Percentiles rank a stretch among this genome's conserved stretches.
These are phyloP conservation scores for Deilephila elpenor DNA, from an alignment of 2,888 invertebrate genomes.

Conservation along the genomic window DNA sequence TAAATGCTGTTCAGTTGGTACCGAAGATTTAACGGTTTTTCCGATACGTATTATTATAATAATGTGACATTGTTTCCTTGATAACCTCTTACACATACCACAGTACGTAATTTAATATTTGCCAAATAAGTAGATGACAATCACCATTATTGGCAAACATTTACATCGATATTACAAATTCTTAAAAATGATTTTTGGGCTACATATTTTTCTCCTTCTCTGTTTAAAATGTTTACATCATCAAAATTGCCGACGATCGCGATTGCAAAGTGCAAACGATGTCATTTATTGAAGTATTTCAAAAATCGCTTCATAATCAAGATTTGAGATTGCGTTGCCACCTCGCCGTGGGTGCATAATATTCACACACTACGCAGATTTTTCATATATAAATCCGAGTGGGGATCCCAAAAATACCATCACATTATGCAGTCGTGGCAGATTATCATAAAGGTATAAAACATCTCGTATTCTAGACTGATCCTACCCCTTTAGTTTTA, in stretches of 20 bases:
- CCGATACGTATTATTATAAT: too few species aligned
- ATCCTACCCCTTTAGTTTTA: conserved; percentile 22
- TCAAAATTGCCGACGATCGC: neutral
- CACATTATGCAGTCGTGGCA: conserved; percentile 75
- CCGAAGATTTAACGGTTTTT: too few species aligned
- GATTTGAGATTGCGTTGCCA: conserved; percentile 36
- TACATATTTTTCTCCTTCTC: too few species aligned
- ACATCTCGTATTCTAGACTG: conserved; percentile 37
- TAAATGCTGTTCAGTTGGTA: too few species aligned
- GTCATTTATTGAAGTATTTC: conserved; percentile 18
- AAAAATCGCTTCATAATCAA: conserved; percentile 16
- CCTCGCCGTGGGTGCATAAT: conserved; percentile 56
- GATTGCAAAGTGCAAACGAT: neutral
- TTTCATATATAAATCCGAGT: conserved; percentile 65
- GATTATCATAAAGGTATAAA: conserved; percentile 78
- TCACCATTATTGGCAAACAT: too few species aligned
- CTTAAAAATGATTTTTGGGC: too few species aligned
- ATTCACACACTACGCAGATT: conserved; percentile 63
- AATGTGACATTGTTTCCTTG: too few species aligned
- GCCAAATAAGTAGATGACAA: too few species aligned
- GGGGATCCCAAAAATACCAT: conserved; percentile 64
- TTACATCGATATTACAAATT: too few species aligned
- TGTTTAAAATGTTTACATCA: neutral
- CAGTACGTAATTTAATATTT: too few species aligned
- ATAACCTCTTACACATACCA: too few species aligned